These are phyloP conservation scores for Cisticola juncidis DNA, from an alignment of 2,113 vertebrate genomes.

Conservation along the genomic window DNA sequence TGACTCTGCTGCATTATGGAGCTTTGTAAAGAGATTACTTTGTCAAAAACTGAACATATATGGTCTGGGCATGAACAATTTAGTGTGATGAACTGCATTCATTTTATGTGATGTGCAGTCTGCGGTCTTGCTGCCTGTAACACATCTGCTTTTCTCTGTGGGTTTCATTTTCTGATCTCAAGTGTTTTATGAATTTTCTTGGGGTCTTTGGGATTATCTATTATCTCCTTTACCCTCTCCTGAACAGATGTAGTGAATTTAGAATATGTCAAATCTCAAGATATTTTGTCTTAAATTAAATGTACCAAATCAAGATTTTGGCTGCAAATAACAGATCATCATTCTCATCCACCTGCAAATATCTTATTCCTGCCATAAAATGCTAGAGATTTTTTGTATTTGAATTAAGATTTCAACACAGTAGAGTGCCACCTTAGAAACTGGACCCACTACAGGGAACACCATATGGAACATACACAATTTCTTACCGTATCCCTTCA, in stretches of 20 bases:
- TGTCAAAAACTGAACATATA: slow-evolving; percentile 47
- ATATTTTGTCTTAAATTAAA: not conserved
- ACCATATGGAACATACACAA: not conserved
- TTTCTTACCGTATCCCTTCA: not conserved
- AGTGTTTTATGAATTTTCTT: not conserved
- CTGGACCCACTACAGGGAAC: not conserved
- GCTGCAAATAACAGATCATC: not conserved
- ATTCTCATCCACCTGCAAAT: not conserved
- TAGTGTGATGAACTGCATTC: not conserved
- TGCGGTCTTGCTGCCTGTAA: not conserved
- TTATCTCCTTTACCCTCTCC: not conserved
- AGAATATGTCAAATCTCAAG: not conserved
- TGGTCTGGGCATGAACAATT: slow-evolving; percentile 26
- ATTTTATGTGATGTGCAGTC: not conserved
- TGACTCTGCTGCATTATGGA: slow-evolving; percentile 42
- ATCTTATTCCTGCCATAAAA: not conserved
- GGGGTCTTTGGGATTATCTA: not conserved
- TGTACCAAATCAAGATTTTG: not conserved
- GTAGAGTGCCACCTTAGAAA: not conserved
- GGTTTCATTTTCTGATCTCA: not conserved
- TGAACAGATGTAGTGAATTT: not conserved
- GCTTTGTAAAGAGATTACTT: slow-evolving; percentile 56
- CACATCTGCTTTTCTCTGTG: not conserved
- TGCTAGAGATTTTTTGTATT: not conserved
- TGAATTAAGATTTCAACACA: not conserved